Base-by-base conservation (phyloP, 2,113 vertebrate species). In the Phylloscopus trochiloides region DNA sequence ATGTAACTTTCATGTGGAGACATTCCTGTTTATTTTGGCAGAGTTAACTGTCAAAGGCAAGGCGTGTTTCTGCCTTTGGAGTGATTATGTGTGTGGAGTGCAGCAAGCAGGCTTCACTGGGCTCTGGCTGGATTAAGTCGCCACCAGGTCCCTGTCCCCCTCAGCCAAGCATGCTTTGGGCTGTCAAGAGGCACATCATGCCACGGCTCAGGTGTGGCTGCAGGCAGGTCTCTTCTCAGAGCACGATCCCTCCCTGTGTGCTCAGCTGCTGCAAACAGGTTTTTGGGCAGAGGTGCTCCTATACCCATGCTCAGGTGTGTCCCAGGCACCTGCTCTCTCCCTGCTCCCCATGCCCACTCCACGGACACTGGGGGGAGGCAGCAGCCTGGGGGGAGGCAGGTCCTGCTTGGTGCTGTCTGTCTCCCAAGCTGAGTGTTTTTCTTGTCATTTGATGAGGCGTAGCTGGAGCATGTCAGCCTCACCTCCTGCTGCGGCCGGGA, bases 281-380 rank as follows among this genome's bases (percentile, higher is more conserved):
- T 93, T 85, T 95, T n/a, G 67, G 28, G 58, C 29, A 52, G 7
- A 42, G 80, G 14, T 10, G 3, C 52, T 34, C 3, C 52, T 36
- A 0, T 32, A 19, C 29, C 52, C 2, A 0, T 16, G 18, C 52
- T 82, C 36, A 57, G 52, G 57, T 79, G 62, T 6, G 17, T 55
- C 76, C 31, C 66, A 8, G 81, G 42, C 12, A 13, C 31, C 47
- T 82, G 22, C 65, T 71, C 40, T 22, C 14, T 89, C 18, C 48
- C 11, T 78, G 14, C 29, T 79, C 21, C 8, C 4, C 26, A 10
- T 59, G 24, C n/a, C 52, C 17, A 63, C 31, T 50, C 38, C 14
- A 3, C 0, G 0, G 40, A 4, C 8, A 10, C 5, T 0, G 4
- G 3, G 47, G 38, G 25, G 21, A 95, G 52, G 51, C 42, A 68